Conservation (phyloP, 2,888 invertebrate genomes). For the Thereva nobilitata region DNA sequence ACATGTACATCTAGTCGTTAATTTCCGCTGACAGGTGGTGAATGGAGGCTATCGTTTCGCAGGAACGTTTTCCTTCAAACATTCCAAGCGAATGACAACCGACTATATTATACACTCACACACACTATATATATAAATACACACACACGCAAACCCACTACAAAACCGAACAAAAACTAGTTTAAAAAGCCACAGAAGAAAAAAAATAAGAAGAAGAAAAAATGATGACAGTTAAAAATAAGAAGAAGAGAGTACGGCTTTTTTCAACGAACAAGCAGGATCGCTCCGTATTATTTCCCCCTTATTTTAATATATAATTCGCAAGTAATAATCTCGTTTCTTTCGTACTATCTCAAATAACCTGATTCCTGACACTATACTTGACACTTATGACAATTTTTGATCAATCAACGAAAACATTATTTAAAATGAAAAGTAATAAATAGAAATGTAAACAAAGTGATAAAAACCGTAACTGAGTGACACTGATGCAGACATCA, state of each 20-base stretch:
- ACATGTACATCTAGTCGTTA: slow-evolving; percentile 39
- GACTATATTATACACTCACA: slow-evolving; percentile 8
- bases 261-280: not conserved
- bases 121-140: not conserved
- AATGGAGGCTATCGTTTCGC: slow-evolving; percentile 19
- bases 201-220: slow-evolving; percentile 13
- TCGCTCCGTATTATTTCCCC: slow-evolving; percentile 13
- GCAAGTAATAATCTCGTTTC: slow-evolving; percentile 32
- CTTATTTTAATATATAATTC: slow-evolving; percentile 20
- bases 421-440: slow-evolving; percentile 6
- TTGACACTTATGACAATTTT: slow-evolving; percentile 19
- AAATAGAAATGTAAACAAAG: not conserved
- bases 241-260: not conserved
- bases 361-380: slow-evolving; percentile 24
- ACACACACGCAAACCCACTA: too few species aligned
- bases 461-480: slow-evolving; percentile 26
- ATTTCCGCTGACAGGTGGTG: slow-evolving; percentile 37
- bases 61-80: slow-evolving; percentile 23
- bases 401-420: slow-evolving; percentile 32
- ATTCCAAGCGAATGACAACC: slow-evolving; percentile 35
- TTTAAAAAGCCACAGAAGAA: slow-evolving; percentile 16
- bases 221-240: slow-evolving; percentile 12
- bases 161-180: slow-evolving; percentile 26
- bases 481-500: slow-evolving; percentile 30
- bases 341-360: slow-evolving; percentile 9